Base-by-base conservation (phyloP, 2,888 invertebrate species). In the Xylophagus ater region DNA sequence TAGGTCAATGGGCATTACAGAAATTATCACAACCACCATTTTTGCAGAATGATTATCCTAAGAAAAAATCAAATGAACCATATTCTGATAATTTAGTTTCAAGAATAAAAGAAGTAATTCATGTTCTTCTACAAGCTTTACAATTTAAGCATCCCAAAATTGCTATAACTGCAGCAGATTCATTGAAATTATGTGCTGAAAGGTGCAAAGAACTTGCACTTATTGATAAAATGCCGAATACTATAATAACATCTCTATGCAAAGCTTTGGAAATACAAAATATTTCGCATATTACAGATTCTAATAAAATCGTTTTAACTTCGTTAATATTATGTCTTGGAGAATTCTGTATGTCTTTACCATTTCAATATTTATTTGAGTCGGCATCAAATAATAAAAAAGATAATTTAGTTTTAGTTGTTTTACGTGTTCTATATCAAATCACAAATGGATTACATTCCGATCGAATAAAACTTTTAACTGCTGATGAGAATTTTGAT, bases 271-370 rank as follows among this genome's bases (percentile, higher is more conserved):
- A 65, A 47, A 60, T 65, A 32, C 64, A 65, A 45, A 57, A 58
- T 37, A 58, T 64, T 0, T 44, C 54, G 10, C 59, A 57, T 49
- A 62, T 63, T 3, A 59, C 58, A 40, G 63, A 65, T 39, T 54
- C 59, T 1, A 65, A 65, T 37, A 65, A 65, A 43, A 54, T 57
- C 24, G 58, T 63, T 18, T 46, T 65, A 3, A 62, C 61, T 20
- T 83, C 89, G 0, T 69, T 93, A 50, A 73, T 94, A 53, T 75
- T 93, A 40, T 88, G 90, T 57, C 69, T 96, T 44, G 89, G 90
- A 0, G 93, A 94, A 65, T 93, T 92, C 80, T 90, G 90, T 39
- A 89, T 94, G 75, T 73, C 81, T 33, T 74, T 93, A 50, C 83
- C 82, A 1, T 75, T 76, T 1, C 54, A 63, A n/a, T 66, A 74